Evolutionary conservation across 2,797 vertebrate genomes (phyloP).

Genomic region (Lagodon rhomboides): DNA sequence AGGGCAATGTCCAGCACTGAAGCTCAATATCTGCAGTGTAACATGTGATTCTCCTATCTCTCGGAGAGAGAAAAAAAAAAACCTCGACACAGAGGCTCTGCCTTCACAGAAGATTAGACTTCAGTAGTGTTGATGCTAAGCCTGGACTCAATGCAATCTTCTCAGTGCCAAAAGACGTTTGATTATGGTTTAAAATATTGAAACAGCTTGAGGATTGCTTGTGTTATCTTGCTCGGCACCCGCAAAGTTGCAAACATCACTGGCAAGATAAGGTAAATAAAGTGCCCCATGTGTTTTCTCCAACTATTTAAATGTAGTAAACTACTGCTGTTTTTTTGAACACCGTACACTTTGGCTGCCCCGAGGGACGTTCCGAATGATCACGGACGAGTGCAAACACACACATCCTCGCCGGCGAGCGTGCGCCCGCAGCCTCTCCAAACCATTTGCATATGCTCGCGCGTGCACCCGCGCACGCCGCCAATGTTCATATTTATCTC

Average conservation of each 20-base stretch:
- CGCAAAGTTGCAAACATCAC: constrained; percentile 54
- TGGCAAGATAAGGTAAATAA: constrained; percentile 68
- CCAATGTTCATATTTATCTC: constrained; percentile 61
- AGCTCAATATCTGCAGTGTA: constrained; percentile 53
- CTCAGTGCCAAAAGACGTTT: constrained; percentile 65
- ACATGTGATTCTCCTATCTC: constrained; percentile 53
- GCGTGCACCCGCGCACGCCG: not conserved
- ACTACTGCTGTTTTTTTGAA: constrained; percentile 26
- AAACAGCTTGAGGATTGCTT: constrained; percentile 64
- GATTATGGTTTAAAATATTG: constrained; percentile 70
- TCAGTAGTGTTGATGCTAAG: constrained; percentile 59
- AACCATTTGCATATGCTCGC: constrained; percentile 1
- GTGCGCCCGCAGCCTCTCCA: constrained; percentile 63
- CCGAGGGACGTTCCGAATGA: constrained; percentile 1
- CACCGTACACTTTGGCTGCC: not conserved
- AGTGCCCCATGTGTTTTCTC: constrained; percentile 50
- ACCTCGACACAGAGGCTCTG: constrained; percentile 25
- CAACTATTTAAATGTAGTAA: constrained; percentile 56
- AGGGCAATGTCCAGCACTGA: constrained; percentile 49
- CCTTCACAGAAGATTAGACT: constrained; percentile 70
- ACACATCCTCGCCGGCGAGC: constrained; percentile 26
- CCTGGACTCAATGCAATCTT: constrained; percentile 63
- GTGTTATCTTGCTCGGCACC: constrained; percentile 60
- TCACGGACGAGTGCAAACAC: constrained; percentile 41
- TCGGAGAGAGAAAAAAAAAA: constrained; percentile 26